These are phyloP conservation scores for Atherinomorus stipes DNA, from an alignment of 2,113 vertebrate species.

Conservation along the genomic window DNA sequence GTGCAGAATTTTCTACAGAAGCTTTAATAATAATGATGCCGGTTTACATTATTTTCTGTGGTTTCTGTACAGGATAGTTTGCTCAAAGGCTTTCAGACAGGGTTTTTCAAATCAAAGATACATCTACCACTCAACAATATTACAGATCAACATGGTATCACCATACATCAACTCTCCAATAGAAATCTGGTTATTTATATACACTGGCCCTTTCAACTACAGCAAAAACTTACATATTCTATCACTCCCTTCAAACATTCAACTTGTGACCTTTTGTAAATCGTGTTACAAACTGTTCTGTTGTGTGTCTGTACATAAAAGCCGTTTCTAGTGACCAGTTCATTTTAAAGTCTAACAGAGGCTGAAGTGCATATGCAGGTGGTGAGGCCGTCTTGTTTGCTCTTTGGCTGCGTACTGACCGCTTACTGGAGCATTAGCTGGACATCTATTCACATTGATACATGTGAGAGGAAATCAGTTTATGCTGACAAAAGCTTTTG, in stretches of 20 bases:
- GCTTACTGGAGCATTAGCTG: slow-evolving; percentile 41
- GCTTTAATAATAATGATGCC: slow-evolving; percentile 77
- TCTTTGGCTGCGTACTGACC: slow-evolving; percentile 29
- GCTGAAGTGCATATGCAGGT: slow-evolving; percentile 77
- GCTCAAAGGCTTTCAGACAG: slow-evolving; percentile 36
- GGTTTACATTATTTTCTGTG: slow-evolving; percentile 34
- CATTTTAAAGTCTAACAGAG: slow-evolving; percentile 36
- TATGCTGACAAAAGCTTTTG: slow-evolving; percentile 46
- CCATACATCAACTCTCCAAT: slow-evolving; percentile 27
- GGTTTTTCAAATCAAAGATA: slow-evolving; percentile 3
- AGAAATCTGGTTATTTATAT: slow-evolving; percentile 52
- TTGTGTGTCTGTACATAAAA: slow-evolving; percentile 37
- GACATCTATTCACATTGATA: slow-evolving; percentile 54
- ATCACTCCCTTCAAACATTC: slow-evolving; percentile 4
- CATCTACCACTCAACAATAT: slow-evolving; percentile 36
- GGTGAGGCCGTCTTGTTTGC: slow-evolving; percentile 54
- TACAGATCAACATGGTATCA: slow-evolving; percentile 36
- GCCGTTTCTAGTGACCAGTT: slow-evolving; percentile 39
- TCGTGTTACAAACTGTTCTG: slow-evolving; percentile 24
- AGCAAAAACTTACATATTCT: slow-evolving; percentile 22
- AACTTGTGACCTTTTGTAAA: not conserved
- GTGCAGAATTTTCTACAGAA: slow-evolving; percentile 74
- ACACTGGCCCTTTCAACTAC: slow-evolving; percentile 52
- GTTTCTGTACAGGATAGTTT: slow-evolving; percentile 48
- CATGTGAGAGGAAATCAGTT: slow-evolving; percentile 39